Evolutionary conservation across 2,888 invertebrate genomes (phyloP), one percentile per base, ranked within the genome.

Genomic region (Isoperla grammatica): DNA sequence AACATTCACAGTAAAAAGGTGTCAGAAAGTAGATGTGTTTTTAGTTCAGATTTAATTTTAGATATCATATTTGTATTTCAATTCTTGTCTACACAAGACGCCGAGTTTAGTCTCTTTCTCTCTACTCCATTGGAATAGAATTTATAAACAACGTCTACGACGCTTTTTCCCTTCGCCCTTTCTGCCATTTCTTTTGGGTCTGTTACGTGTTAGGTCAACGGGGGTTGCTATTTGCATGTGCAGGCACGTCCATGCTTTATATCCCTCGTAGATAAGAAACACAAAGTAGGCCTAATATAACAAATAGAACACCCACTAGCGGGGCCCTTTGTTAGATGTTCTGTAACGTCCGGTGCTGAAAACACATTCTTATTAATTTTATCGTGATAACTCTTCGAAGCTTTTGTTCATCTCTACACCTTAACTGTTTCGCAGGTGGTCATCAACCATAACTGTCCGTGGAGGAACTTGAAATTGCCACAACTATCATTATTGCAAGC

Each of bases 221-320:
- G 13, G 12, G 39, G 37, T 22, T 19, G 40, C 29, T 53, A 48
- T 59, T 59, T 59, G 59, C 53, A 59, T 59, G 59, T 59, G 45
- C n/a, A 53, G 49, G 59, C 59, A 59, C 59, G 59, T 53, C 53
- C 19, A 19, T 20, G n/a, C 43, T 57, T 46, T 57, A 49, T 37
- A 13, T 17, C n/a, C 17, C 45, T 17, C 45, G 12, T 9, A 43
- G 59, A 59, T 59, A 53, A 59, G 53, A 54, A 59, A 59, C 50
- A 53, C 50, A 17, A 40, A 54, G 40, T 37, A 17, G 48, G 19
- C 48, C 22, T 22, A 20, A 39, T 37, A 37, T 17, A 37, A 20
- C 37, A 37, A 40, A 37, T 54, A 54, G 17, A 54, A 39, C n/a
- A 37, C 54, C 13, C 40, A 15, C 15, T 29, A 20, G 12, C n/a